phyloP scores from a whole-genome alignment of 2,113 vertebrate genomes.

The sheep (Ovis aries) region DNA sequence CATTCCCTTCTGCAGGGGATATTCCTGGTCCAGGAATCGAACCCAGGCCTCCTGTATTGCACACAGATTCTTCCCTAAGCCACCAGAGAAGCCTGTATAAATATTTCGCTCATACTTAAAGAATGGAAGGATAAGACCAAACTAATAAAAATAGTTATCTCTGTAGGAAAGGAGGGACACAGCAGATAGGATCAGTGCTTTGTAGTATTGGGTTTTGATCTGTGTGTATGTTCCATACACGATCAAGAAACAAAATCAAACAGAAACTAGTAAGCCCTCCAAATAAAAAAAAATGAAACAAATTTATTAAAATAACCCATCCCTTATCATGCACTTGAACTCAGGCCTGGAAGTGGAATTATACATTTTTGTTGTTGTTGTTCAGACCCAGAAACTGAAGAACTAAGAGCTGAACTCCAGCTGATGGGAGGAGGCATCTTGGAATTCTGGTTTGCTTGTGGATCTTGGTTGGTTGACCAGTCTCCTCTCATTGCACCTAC shows the following conservation, averaged over 20 bases:
- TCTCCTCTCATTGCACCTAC: background rate
- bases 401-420: background rate
- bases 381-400: background rate
- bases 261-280: background rate
- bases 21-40: background rate
- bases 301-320: background rate
- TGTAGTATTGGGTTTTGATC: background rate
- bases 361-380: background rate
- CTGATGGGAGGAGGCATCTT: background rate
- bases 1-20: background rate
- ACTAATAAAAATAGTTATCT: background rate
- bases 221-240: background rate
- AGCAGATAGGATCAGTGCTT: background rate
- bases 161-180: background rate
- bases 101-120: background rate
- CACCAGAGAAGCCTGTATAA: background rate
- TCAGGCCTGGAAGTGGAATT: background rate
- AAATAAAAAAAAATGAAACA: slow-evolving; percentile 33
- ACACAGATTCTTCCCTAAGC: background rate
- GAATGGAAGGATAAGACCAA: background rate
- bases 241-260: background rate
- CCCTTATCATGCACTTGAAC: background rate
- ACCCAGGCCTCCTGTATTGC: background rate
- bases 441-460: background rate
- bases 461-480: background rate